Evolutionary conservation across 2,888 invertebrate species (phyloP).

Genomic region (Tipula unca): DNA sequence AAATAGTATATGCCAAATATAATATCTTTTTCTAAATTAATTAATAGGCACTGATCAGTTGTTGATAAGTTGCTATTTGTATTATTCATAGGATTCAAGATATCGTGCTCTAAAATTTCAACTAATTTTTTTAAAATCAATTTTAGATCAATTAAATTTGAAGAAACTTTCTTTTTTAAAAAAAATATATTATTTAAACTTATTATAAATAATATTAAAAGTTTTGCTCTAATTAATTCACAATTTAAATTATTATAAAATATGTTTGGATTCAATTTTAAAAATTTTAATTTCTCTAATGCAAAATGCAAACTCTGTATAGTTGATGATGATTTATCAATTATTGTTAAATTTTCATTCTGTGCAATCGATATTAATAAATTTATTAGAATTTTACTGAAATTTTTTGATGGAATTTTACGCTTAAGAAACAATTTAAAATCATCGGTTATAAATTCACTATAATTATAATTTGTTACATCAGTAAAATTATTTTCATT

Average conservation of each 20-base stretch:
- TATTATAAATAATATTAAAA: slow-evolving; percentile 33
- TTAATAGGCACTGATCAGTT: not conserved
- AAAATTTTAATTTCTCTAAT: slow-evolving; percentile 31
- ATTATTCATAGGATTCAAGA: not conserved
- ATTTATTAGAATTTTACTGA: slow-evolving; percentile 36
- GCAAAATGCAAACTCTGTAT: slow-evolving; percentile 36
- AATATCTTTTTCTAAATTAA: not conserved
- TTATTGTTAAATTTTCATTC: slow-evolving; percentile 32
- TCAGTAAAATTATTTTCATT: slow-evolving; percentile 14
- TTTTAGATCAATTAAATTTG: slow-evolving; percentile 30
- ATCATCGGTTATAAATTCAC: not conserved
- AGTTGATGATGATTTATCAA: slow-evolving; percentile 32
- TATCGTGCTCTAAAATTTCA: slow-evolving; percentile 15
- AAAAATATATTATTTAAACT: slow-evolving; percentile 37
- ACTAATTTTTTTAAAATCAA: slow-evolving; percentile 31
- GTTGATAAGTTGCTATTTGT: not conserved
- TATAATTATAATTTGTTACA: not conserved
- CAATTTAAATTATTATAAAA: slow-evolving; percentile 24
- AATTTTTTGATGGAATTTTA: slow-evolving; percentile 20
- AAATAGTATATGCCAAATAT: not conserved
- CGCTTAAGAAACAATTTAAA: not conserved
- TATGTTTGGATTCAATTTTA: slow-evolving; percentile 28
- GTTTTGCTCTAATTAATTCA: slow-evolving; percentile 34
- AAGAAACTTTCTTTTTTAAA: slow-evolving; percentile 30
- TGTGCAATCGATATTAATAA: slow-evolving; percentile 34